These are phyloP conservation scores for Lithobates pipiens DNA, from an alignment of 2,797 vertebrate genomes.

Conservation along the genomic window DNA sequence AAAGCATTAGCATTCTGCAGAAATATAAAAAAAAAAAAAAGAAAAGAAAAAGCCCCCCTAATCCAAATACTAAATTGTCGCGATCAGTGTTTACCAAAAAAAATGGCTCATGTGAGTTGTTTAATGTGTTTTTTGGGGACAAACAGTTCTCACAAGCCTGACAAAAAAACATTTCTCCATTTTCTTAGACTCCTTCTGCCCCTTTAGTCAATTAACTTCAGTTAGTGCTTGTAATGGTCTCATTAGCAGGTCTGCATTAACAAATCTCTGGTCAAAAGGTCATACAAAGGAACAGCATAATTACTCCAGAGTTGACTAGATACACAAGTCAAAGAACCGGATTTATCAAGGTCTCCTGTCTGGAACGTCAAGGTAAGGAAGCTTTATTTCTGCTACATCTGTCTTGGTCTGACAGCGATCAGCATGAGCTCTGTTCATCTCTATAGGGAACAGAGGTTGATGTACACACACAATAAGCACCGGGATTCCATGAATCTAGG, in stretches of 20 bases:
- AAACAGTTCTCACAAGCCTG: background rate
- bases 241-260: constrained; percentile 23
- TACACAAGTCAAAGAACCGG: background rate
- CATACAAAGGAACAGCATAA: background rate
- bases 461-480: background rate
- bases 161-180: background rate
- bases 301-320: background rate
- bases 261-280: constrained; percentile 17
- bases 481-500: too few relatives aligned
- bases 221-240: background rate
- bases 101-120: background rate
- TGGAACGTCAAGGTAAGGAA: background rate
- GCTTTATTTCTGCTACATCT: background rate
- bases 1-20: background rate
- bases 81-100: background rate
- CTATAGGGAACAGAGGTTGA: background rate
- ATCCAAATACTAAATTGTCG: background rate
- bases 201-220: background rate
- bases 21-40: background rate
- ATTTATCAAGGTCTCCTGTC: background rate
- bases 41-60: background rate
- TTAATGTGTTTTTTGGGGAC: background rate
- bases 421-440: background rate
- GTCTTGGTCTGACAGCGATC: background rate
- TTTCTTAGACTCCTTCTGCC: background rate